These are phyloP conservation scores for Caenorhabditis angaria DNA, from an alignment of 2,888 invertebrate genomes.

Conservation along the genomic window DNA sequence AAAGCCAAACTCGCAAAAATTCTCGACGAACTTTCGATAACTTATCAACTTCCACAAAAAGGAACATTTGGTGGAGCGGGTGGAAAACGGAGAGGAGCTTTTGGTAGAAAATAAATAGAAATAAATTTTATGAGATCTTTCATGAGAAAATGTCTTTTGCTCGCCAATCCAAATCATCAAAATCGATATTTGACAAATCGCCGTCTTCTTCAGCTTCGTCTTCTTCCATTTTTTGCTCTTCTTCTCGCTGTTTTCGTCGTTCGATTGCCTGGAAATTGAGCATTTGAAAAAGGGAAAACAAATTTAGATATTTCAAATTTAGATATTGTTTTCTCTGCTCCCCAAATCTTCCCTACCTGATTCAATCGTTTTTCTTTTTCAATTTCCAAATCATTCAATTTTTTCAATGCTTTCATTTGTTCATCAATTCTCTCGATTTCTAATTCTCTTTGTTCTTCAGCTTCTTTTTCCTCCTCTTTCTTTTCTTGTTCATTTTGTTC, in stretches of 20 bases:
- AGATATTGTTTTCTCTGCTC: constrained; percentile 8
- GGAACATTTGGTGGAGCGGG: background rate
- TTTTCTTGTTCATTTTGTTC: constrained; percentile 30
- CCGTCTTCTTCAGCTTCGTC: constrained; percentile 39
- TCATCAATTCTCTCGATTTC: constrained; percentile 56
- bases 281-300: background rate
- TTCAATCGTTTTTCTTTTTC: constrained; percentile 46
- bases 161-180: constrained; percentile 38
- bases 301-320: no score
- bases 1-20: constrained; percentile 42
- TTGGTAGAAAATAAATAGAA: background rate
- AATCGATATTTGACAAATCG: constrained; percentile 34
- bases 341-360: constrained; percentile 18
- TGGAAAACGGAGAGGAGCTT: background rate
- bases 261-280: background rate
- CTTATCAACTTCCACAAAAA: constrained; percentile 44
- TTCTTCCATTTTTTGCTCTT: constrained; percentile 16
- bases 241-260: background rate
- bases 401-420: constrained; percentile 49
- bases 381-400: constrained; percentile 57
- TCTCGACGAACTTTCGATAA: constrained; percentile 37
- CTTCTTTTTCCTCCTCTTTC: constrained; percentile 42
- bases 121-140: background rate
- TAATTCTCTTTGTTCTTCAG: constrained; percentile 36
- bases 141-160: constrained; percentile 31